Conservation (phyloP, 2,797 vertebrate genomes). For the Sebastes flavidus region DNA sequence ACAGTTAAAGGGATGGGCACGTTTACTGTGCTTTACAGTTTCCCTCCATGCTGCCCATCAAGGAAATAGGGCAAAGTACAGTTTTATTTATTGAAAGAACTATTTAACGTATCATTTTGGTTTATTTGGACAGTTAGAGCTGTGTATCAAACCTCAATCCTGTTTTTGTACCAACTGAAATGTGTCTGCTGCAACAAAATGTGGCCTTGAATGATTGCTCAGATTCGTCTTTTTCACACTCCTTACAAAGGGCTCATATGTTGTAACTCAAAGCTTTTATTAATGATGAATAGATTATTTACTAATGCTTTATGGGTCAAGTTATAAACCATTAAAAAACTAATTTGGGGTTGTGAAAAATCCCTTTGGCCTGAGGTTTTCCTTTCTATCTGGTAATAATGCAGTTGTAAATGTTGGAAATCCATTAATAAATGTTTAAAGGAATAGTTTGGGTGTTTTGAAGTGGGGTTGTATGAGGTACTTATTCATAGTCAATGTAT, state of each 20-base stretch:
- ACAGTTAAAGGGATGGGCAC: not conserved
- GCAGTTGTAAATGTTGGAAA: not conserved
- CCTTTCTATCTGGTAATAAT: not conserved
- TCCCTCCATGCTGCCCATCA: not conserved
- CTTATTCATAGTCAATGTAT: no score
- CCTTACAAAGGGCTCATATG: no score
- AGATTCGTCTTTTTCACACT: not conserved
- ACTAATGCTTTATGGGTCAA: no score
- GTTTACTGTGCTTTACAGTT: not conserved
- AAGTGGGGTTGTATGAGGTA: no score
- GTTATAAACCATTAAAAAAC: no score
- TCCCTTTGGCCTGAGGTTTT: no score
- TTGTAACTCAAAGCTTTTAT: not conserved
- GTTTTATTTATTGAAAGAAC: not conserved
- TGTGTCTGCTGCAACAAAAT: not conserved
- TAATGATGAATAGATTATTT: not conserved
- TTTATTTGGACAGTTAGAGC: not conserved
- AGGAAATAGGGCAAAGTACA: not conserved
- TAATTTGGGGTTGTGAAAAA: no score
- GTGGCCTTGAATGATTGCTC: not conserved
- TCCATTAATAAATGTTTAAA: no score
- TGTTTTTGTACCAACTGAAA: not conserved
- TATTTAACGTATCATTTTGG: not conserved
- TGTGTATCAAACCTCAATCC: not conserved
- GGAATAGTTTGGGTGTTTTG: no score